Percentiles rank a stretch among this genome's conserved stretches.
These are phyloP conservation scores for Agapetus fuscipes DNA, from an alignment of 2,888 invertebrate genomes.

Conservation along the genomic window DNA sequence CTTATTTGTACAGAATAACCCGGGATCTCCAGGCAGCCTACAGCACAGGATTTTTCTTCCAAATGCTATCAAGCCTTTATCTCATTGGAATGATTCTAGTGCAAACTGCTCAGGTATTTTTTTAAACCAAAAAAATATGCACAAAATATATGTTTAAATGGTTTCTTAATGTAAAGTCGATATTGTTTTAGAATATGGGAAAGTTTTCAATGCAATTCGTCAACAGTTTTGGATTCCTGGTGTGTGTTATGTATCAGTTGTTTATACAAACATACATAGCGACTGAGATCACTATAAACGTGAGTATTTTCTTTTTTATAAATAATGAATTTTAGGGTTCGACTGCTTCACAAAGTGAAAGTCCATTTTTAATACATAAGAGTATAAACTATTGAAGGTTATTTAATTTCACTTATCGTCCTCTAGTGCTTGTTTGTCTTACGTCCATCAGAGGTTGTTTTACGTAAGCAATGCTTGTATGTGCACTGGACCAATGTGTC, in stretches of 20 bases:
- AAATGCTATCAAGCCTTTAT: slow-evolving; percentile 18
- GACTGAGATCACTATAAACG: slow-evolving; percentile 19
- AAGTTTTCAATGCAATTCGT: slow-evolving; percentile 16
- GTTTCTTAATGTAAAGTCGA: no score
- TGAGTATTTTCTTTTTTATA: slow-evolving; percentile 1
- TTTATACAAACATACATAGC: slow-evolving; percentile 19
- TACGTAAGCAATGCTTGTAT: no score
- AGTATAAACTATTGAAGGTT: no score
- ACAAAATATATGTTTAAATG: no score
- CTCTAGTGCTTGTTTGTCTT: no score
- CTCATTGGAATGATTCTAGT: slow-evolving; percentile 18
- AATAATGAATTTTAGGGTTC: not conserved
- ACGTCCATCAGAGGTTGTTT: no score
- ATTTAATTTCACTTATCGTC: no score
- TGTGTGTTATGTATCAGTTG: slow-evolving; percentile 17
- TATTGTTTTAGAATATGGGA: no score
- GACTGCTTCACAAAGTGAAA: no score
- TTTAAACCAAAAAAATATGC: no score
- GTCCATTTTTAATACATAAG: no score
- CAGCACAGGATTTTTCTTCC: slow-evolving; percentile 14
- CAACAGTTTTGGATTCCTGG: slow-evolving; percentile 16
- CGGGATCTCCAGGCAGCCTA: slow-evolving; percentile 15
- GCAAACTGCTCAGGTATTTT: slow-evolving; percentile 15
- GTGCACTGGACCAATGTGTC: no score
- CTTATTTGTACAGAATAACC: slow-evolving; percentile 17